Base-by-base conservation (phyloP, 2,113 vertebrate genomes). In the Austrofundulus limnaeus region DNA sequence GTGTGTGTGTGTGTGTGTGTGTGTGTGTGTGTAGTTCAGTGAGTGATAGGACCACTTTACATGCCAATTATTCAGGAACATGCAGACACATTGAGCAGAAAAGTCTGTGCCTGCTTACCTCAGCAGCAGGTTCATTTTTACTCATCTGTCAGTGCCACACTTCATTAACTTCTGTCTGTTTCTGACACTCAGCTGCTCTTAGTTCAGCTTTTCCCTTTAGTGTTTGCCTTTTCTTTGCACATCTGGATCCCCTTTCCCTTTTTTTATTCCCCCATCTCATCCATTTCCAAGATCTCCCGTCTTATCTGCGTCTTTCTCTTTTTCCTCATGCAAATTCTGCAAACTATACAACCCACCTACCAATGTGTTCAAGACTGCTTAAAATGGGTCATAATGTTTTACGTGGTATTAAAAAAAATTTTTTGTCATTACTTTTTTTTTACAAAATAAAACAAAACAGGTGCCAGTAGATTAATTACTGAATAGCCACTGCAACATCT, bases 111-210 rank as follows among this genome's bases (percentile, higher is more conserved):
- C 63, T 72, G 54, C 61, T 80, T 79, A 80, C 60, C 60, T 72
- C 56, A 58, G 58, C 59, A 75, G 75, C 67, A 72, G 60, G 78
- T 78, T 79, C 65, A 70, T 37, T 62, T 80, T 76, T 50, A 60
- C 61, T 73, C 65, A 77, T 80, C 81, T 43, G 71, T 70, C 25
- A 12, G 56, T 78, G 75, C 41, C 75, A 79, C 77, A 83, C 77
- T 80, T 76, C 62, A 81, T 85, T 82, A 75, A 31, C 41, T 69
- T 61, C 55, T 2, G 38, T 52, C 51, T 75, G 60, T 70, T 45
- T 62, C 58, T 70, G 61, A 64, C 56, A 55, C 43, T 48, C 45
- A 57, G 39, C 21, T 57, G 55, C 38, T 43, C 41, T 13, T n/a
- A 52, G 24, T 38, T 56, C 61, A 49, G 24, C n/a, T 69, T 34